phyloP scores from a whole-genome alignment of 2,888 invertebrate species.

The Notodonta dromedarius region DNA sequence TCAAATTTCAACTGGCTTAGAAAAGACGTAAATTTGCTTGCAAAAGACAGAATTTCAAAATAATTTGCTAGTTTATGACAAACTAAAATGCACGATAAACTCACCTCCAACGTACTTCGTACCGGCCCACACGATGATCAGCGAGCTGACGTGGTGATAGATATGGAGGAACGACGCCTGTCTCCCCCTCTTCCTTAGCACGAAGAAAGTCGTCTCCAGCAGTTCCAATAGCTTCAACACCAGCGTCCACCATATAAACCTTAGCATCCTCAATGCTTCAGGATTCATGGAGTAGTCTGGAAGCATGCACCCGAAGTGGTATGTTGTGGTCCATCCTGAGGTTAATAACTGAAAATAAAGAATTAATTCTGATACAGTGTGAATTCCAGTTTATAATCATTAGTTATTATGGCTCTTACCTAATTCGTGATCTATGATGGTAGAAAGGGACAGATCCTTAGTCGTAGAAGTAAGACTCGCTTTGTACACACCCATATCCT shows the following conservation, averaged over 20 bases:
- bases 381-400: too few relatives aligned
- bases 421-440: too few relatives aligned
- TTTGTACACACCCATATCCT: too few relatives aligned
- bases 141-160: conserved; percentile 88
- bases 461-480: too few relatives aligned
- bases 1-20: too few relatives aligned
- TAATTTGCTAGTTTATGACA: too few relatives aligned
- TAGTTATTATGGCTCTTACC: too few relatives aligned
- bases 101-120: conserved; percentile 88
- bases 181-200: conserved; percentile 87
- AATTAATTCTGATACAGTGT: too few relatives aligned
- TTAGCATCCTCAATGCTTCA: conserved; percentile 83
- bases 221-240: conserved; percentile 87
- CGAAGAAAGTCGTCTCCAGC: conserved; percentile 88
- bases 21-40: too few relatives aligned
- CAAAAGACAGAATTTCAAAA: too few relatives aligned
- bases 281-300: conserved; percentile 88
- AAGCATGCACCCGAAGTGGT: conserved; percentile 87
- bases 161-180: conserved; percentile 90
- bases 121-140: conserved; percentile 84
- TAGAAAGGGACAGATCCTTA: too few relatives aligned
- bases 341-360: conserved; percentile 79
- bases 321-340: conserved; percentile 86
- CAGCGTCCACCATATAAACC: conserved; percentile 85
- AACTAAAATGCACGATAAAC: conserved; percentile 22